Evolutionary conservation across 1,140 invertebrate species (phyloP), one percentile per base, ranked within the genome.

Genomic region (Cheumatopsyche charites): DNA sequence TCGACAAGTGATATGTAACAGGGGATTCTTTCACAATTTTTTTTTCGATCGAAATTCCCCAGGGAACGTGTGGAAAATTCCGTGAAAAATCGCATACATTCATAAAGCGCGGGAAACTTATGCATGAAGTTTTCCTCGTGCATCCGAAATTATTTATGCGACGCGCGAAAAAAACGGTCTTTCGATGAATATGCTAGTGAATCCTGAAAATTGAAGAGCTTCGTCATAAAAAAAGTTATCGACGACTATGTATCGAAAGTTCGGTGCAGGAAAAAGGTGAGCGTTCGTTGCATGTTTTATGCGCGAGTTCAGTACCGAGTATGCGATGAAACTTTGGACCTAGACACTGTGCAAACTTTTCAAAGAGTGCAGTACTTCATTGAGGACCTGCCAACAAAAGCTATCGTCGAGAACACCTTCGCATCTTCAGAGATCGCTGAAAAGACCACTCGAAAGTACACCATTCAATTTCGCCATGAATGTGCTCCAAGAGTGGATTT

Each of bases 121-220:
- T 47, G 43, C 43, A 47, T 15, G 43, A 15, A 3, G 43, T 47
- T 47, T 47, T 47, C 13, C 43, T 47, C 43, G 4, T 15, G 43
- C 43, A 47, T 47, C 11, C 43, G 15, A 47, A 47, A 47, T 47
- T 47, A 47, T 47, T 47, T 47, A 47, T 47, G 4, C 43, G 43
- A n/a, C 43, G 13, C 13, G 13, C 29, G 29, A 36, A 36, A 36
- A 36, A 36, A 3, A 47, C 11, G 43, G 13, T 7, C 43, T 12
- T 7, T 47, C 43, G 43, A n/a, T 15, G 13, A 47, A 47, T 47
- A 47, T 47, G 43, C 9, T 4, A 4, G 9, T 36, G 29, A 3
- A 36, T 3, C 3, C 29, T 36, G 13, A 47, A 47, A 47, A 47
- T 15, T n/a, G 4, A n/a, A 47, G 43, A n/a, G 43, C 13, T 13